A percentile compares a stretch with the other conserved stretches of the same genome.
These are phyloP conservation scores for Chelon labrosus DNA, from an alignment of 2,797 vertebrate species.

Conservation along the genomic window DNA sequence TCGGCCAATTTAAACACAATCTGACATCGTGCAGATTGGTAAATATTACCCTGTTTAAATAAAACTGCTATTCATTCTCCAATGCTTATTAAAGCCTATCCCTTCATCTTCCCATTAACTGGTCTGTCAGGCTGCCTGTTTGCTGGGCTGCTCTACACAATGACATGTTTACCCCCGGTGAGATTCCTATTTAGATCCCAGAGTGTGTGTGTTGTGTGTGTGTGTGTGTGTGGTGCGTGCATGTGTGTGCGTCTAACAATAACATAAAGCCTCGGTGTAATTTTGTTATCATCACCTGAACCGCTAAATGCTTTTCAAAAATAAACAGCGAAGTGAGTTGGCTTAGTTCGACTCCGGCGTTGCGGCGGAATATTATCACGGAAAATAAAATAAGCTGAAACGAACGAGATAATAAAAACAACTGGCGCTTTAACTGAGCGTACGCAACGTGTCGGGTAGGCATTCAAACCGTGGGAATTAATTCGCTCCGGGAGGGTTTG, in stretches of 20 bases:
- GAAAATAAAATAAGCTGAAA: constrained; percentile 7
- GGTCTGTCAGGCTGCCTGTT: constrained; percentile 74
- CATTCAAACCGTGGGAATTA: constrained; percentile 5
- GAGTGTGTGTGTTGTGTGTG: constrained; percentile 24
- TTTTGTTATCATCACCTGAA: constrained; percentile 31
- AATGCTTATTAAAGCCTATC: constrained; percentile 70
- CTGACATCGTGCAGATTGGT: constrained; percentile 56
- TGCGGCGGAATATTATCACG: background rate
- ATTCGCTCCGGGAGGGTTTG: background rate
- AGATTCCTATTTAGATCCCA: constrained; percentile 80
- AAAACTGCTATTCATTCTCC: constrained; percentile 41
- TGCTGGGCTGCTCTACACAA: constrained; percentile 67
- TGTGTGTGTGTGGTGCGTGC: constrained; percentile 27
- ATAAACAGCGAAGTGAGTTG: constrained; percentile 11
- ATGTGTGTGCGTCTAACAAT: constrained; percentile 35
- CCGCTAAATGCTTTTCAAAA: constrained; percentile 32
- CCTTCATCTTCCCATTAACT: constrained; percentile 79
- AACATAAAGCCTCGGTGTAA: constrained; percentile 27
- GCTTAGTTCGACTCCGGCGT: constrained; percentile 3
- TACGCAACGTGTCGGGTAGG: background rate
- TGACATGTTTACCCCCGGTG: constrained; percentile 76
- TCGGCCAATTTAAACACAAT: constrained; percentile 66
- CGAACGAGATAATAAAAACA: constrained; percentile 3
- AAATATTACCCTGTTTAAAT: constrained; percentile 73
- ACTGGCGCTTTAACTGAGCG: background rate